Percentiles rank a stretch among this genome's conserved stretches.
Conservation (phyloP, 2,797 vertebrate genomes). For the Hapalemur alaotrensis region DNA sequence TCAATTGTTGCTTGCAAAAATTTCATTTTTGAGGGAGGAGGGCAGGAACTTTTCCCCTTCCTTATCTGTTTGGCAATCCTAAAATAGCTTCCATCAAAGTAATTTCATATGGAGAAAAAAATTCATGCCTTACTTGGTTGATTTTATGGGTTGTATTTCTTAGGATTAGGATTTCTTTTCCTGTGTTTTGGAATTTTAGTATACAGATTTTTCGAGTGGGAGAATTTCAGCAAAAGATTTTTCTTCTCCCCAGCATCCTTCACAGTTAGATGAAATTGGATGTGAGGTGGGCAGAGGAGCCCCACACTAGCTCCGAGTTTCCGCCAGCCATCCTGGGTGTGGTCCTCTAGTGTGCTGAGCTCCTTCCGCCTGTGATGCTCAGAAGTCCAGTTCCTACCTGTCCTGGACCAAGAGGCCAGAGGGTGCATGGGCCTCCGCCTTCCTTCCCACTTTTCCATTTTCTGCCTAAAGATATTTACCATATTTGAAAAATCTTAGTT, state of each 20-base stretch:
- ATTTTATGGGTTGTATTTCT: not conserved
- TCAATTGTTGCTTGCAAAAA: not conserved
- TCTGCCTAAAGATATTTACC: not conserved
- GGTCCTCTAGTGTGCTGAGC: not conserved
- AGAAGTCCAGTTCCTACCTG: not conserved
- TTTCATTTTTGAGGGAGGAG: not conserved
- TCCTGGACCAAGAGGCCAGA: not conserved
- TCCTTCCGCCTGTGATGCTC: not conserved
- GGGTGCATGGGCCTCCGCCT: not conserved
- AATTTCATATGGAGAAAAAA: not conserved
- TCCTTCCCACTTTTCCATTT: not conserved
- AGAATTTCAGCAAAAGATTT: not conserved
- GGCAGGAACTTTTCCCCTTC: not conserved
- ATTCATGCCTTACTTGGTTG: not conserved
- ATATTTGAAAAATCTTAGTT: not conserved
- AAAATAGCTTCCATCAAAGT: not conserved
- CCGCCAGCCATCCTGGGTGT: not conserved
- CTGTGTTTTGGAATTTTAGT: not conserved
- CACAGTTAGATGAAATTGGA: not conserved
- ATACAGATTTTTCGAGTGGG: not conserved
- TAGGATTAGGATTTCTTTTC: not conserved
- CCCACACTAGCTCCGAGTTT: not conserved
- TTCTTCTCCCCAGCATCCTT: not conserved
- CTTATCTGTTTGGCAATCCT: not conserved
- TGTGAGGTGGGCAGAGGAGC: accelerated